Evolutionary conservation across 1,140 invertebrate genomes (phyloP).

Genomic region (Drosophila lowei): DNA sequence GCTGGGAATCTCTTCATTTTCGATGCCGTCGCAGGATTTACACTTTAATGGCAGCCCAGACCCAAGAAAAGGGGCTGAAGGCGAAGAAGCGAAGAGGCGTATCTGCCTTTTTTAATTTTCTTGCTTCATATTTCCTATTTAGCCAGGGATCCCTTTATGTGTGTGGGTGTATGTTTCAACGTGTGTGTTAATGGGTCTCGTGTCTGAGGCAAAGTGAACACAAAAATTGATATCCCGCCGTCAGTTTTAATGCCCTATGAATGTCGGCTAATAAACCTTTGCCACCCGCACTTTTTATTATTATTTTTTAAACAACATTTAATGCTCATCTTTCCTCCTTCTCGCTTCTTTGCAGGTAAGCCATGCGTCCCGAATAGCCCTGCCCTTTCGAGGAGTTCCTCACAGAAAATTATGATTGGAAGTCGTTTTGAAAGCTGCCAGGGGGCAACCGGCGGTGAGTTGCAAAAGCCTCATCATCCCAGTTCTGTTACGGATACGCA

Average conservation of each 20-base stretch:
- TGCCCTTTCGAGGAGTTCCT: neutral
- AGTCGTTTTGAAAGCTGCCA: slow-evolving; percentile 25
- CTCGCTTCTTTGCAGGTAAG: slow-evolving; percentile 55
- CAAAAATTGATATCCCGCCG: slow-evolving; percentile 70
- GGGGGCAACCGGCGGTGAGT: slow-evolving; percentile 26
- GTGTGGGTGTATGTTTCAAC: slow-evolving; percentile 2
- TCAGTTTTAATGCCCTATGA: slow-evolving; percentile 64
- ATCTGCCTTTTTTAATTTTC: slow-evolving; percentile 72
- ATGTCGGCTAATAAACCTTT: slow-evolving; percentile 68
- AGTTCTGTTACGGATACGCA: neutral
- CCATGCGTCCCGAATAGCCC: slow-evolving; percentile 9
- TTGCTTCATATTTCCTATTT: slow-evolving; percentile 77
- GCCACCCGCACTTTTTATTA: slow-evolving; percentile 51
- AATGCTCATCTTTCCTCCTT: slow-evolving; percentile 43
- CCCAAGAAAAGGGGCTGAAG: neutral
- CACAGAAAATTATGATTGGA: slow-evolving; percentile 10
- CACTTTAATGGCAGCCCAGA: slow-evolving; percentile 60
- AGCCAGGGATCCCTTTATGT: slow-evolving; percentile 11
- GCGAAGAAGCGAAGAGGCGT: slow-evolving; percentile 12
- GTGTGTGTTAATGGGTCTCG: slow-evolving; percentile 41
- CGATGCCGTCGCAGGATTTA: slow-evolving; percentile 64
- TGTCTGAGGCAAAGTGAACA: slow-evolving; percentile 29
- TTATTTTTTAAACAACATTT: slow-evolving; percentile 61
- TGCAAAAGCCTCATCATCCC: slow-evolving; percentile 23
- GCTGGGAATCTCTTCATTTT: slow-evolving; percentile 70